Base-by-base conservation (phyloP, 2,113 vertebrate genomes). In the Heteronetta atricapilla region DNA sequence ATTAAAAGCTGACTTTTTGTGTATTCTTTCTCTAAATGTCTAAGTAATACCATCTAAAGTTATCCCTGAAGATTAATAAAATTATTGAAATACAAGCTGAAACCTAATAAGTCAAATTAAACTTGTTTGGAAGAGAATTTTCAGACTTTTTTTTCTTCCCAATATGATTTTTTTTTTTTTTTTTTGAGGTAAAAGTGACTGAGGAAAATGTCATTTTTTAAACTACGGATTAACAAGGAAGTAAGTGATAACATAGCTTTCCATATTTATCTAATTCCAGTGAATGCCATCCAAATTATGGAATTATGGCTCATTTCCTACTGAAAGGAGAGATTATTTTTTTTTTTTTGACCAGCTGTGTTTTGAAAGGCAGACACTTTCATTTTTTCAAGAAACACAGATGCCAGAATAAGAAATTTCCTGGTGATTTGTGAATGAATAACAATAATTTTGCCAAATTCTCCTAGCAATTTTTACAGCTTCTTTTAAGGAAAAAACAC, bases 221-320 rank as follows among this genome's bases (percentile, higher is more conserved):
- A 91, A 93, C 74, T 52, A 77, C 0, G 2, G 11, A 56, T 85
- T 89, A 28, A 75, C 74, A 93, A 75, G 86, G 59, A 88, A 78
- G 8, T 33, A 88, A 78, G 7, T 33, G 60, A 50, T 76, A 95
- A 90, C 64, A 69, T 91, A 69, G 22, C 44, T 93, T 78, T 95
- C 70, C 87, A 80, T 96, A 94, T 91, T 89, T 96, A 96, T 94
- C 72, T 50, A 53, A 33, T 75, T 66, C 13, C 16, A 94, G 29
- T 76, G 80, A 96, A 89, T 80, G 18, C 46, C 56, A 44, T 69
- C 79, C 28, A 93, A 93, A 96, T 90, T 86, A 58, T 68, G 46
- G 52, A 93, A 96, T 90, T 86, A 62, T 68, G 46, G 52, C 67
- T 94, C 50, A 83, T 93, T 91, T 94, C 90, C 59, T 68, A 92